A percentile compares a stretch with the other conserved stretches of the same genome.
These are phyloP conservation scores for Flexamia atlantica DNA, from an alignment of 2,888 invertebrate species.

Conservation along the genomic window DNA sequence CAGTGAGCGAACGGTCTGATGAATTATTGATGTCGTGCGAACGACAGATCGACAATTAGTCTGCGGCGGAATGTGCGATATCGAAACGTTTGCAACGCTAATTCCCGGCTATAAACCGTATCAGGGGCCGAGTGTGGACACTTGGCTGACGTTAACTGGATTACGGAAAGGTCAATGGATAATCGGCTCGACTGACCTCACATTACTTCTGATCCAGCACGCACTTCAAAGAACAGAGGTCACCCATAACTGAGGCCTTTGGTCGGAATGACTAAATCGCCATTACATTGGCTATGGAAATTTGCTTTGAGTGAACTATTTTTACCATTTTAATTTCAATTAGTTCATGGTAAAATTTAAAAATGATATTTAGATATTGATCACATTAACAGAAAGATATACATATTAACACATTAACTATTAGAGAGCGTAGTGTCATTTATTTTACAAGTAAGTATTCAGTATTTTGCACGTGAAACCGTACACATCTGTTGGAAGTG, in stretches of 20 bases:
- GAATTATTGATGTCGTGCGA: slow-evolving; percentile 20
- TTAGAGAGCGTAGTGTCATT: too few species aligned
- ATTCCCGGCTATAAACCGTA: slow-evolving; percentile 27
- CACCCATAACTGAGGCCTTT: too few species aligned
- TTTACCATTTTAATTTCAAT: too few species aligned
- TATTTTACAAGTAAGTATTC: too few species aligned
- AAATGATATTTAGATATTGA: too few species aligned
- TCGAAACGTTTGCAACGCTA: slow-evolving; percentile 17
- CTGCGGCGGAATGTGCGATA: slow-evolving; percentile 13
- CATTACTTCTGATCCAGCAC: slow-evolving; percentile 4
- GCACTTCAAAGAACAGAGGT: not conserved
- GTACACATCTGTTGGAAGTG: too few species aligned
- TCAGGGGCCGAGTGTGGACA: not conserved
- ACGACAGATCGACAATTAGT: slow-evolving; percentile 42
- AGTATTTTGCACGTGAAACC: too few species aligned
- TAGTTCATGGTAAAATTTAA: too few species aligned
- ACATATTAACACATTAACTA: too few species aligned
- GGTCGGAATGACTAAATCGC: not conserved
- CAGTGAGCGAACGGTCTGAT: not conserved
- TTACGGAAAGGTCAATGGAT: slow-evolving; percentile 38
- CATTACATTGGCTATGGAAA: not conserved
- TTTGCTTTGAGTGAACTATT: too few species aligned
- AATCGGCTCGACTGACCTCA: not conserved
- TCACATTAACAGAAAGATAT: too few species aligned
- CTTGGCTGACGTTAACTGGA: not conserved